A percentile compares a stretch with the other conserved stretches of the same genome.
These are phyloP conservation scores for Sebastes flavidus DNA, from an alignment of 2,797 vertebrate genomes.

Conservation along the genomic window DNA sequence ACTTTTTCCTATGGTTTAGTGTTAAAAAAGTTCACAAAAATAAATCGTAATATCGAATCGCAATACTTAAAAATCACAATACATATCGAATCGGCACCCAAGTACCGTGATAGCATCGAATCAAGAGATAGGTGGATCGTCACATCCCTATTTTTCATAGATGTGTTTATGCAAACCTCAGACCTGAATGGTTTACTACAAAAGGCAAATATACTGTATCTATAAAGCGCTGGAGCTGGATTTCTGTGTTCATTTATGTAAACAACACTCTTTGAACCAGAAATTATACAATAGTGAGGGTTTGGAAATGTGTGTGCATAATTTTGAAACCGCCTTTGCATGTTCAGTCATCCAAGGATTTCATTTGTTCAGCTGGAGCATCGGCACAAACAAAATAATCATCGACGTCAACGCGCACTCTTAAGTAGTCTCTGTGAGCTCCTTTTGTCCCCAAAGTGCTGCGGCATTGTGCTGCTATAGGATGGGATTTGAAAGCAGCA, in stretches of 20 bases:
- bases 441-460: not conserved
- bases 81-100: too few species aligned
- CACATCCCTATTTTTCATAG: not conserved
- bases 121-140: too few species aligned
- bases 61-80: too few species aligned
- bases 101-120: too few species aligned
- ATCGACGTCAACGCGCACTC: not conserved
- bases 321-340: conserved; percentile 28
- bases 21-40: too few species aligned
- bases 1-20: too few species aligned
- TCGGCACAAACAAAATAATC: conserved; percentile 27
- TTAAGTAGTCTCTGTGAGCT: conserved; percentile 7
- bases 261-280: conserved; percentile 28
- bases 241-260: conserved; percentile 26
- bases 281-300: conserved; percentile 28
- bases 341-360: conserved; percentile 43
- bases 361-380: conserved; percentile 47
- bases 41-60: too few species aligned
- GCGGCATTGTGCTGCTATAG: not conserved
- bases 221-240: not conserved
- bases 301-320: conserved; percentile 19
- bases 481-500: conserved; percentile 9
- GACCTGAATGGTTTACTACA: not conserved
- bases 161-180: not conserved
- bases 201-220: not conserved